Evolutionary conservation across 2,888 invertebrate species (phyloP).

Genomic region (Agrotis exclamationis): DNA sequence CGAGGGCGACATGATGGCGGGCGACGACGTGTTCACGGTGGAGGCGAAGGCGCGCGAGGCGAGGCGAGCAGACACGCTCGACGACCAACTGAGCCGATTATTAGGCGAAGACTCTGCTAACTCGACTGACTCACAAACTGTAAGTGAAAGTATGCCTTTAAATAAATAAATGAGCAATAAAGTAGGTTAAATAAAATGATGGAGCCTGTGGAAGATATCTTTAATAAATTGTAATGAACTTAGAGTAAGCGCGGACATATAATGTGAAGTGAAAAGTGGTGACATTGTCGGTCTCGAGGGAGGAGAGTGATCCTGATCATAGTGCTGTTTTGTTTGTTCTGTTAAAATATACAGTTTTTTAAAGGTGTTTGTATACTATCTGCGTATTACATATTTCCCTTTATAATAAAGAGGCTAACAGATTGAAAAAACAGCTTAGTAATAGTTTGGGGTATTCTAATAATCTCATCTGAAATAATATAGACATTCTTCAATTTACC

Average conservation of each 20-base stretch:
- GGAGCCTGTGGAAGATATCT: slow-evolving; percentile 66
- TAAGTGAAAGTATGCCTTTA: slow-evolving; percentile 85
- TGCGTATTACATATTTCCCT: slow-evolving; percentile 64
- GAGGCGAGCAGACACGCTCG: slow-evolving; percentile 73
- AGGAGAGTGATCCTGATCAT: slow-evolving; percentile 67
- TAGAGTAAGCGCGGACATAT: slow-evolving; percentile 73
- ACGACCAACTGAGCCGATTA: slow-evolving; percentile 82
- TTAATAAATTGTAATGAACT: slow-evolving; percentile 72
- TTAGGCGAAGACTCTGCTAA: slow-evolving; percentile 83
- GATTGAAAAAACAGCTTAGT: slow-evolving; percentile 43
- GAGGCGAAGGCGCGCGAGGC: slow-evolving; percentile 75
- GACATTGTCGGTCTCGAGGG: slow-evolving; percentile 58
- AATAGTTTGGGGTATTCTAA: slow-evolving; percentile 56
- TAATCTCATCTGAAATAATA: slow-evolving; percentile 35
- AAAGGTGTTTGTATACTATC: slow-evolving; percentile 70
- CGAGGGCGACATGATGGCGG: slow-evolving; percentile 84
- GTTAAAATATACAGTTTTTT: slow-evolving; percentile 69
- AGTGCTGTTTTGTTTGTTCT: slow-evolving; percentile 68
- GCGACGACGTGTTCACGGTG: slow-evolving; percentile 84
- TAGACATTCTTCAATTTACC: slow-evolving; percentile 13
- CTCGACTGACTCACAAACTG: slow-evolving; percentile 82
- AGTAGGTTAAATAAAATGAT: slow-evolving; percentile 69
- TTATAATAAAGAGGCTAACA: slow-evolving; percentile 69
- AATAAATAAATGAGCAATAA: slow-evolving; percentile 83
- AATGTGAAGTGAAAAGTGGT: slow-evolving; percentile 76